A percentile compares a stretch with the other conserved stretches of the same genome.
phyloP scores from a whole-genome alignment of 2,113 vertebrate genomes.

The Galbula dea region DNA sequence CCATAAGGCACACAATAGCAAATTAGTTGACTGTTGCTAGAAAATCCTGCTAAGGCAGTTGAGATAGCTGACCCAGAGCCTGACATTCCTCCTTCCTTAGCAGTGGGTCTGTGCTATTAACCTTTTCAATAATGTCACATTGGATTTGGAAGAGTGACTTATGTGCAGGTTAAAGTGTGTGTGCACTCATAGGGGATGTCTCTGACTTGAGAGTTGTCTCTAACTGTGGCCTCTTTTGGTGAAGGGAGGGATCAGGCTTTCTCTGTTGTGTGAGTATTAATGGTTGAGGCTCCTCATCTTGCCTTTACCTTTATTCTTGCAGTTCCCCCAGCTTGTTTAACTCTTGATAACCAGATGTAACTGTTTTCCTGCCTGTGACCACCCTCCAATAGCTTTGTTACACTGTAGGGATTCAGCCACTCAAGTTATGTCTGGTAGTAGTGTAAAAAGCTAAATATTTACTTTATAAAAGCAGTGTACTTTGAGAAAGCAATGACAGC shows the following conservation, averaged over 20 bases:
- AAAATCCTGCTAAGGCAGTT: neutral
- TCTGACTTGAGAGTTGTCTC: no score
- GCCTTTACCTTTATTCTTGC: neutral
- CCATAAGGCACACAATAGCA: neutral
- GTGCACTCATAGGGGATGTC: no score
- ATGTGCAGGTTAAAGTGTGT: neutral
- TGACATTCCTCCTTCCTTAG: neutral
- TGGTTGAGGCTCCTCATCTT: neutral
- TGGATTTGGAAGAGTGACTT: neutral
- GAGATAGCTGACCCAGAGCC: neutral
- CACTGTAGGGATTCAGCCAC: neutral
- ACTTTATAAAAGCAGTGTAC: neutral
- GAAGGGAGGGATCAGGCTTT: neutral
- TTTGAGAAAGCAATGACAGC: constrained; percentile 44
- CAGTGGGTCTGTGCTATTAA: neutral
- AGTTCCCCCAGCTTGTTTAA: neutral
- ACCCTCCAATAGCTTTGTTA: neutral
- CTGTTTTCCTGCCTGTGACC: neutral
- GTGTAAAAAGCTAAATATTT: constrained; percentile 26
- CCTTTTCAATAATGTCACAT: neutral
- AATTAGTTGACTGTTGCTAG: neutral
- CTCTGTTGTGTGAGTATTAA: neutral
- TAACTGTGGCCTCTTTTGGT: neutral
- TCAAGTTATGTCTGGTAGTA: constrained; percentile 13
- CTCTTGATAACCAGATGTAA: neutral